These are phyloP conservation scores for Coracopsis vasa DNA, from an alignment of 2,113 vertebrate genomes.

Conservation along the genomic window DNA sequence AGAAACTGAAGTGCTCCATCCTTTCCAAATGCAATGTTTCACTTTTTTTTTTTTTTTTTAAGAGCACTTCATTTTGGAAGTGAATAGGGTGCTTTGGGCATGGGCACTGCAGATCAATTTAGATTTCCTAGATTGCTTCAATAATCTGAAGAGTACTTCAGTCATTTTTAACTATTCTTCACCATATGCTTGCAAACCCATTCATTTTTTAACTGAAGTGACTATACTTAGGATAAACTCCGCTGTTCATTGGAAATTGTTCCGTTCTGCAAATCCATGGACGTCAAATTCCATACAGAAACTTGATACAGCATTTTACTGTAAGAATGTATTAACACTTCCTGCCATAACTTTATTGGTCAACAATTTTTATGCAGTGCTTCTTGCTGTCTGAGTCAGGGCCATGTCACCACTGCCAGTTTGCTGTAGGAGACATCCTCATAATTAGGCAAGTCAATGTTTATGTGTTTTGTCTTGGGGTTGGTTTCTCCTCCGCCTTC, in stretches of 20 bases:
- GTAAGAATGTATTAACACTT: neutral
- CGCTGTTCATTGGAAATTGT: constrained; percentile 1
- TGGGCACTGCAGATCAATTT: constrained; percentile 44
- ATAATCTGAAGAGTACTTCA: constrained; percentile 68
- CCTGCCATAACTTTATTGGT: neutral
- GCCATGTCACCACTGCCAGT: neutral
- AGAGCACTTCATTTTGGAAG: constrained; percentile 73
- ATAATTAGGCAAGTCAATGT: neutral
- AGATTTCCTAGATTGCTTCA: constrained; percentile 61
- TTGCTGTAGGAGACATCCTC: neutral
- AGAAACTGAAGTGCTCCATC: constrained; percentile 28
- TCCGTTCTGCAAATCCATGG: neutral
- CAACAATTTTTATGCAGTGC: neutral
- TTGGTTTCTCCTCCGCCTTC: neutral
- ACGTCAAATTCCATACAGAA: constrained; percentile 4
- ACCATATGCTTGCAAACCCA: neutral
- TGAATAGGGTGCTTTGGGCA: constrained; percentile 66
- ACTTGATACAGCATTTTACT: neutral
- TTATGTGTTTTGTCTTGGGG: neutral
- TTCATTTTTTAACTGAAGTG: constrained; percentile 24
- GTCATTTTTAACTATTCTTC: constrained; percentile 30
- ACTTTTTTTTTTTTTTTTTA: neutral
- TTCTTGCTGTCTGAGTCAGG: neutral
- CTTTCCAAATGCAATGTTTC: constrained; percentile 62
- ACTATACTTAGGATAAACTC: constrained; percentile 50